Conservation (phyloP, 2,797 vertebrate genomes). For the Agapornis canus region DNA sequence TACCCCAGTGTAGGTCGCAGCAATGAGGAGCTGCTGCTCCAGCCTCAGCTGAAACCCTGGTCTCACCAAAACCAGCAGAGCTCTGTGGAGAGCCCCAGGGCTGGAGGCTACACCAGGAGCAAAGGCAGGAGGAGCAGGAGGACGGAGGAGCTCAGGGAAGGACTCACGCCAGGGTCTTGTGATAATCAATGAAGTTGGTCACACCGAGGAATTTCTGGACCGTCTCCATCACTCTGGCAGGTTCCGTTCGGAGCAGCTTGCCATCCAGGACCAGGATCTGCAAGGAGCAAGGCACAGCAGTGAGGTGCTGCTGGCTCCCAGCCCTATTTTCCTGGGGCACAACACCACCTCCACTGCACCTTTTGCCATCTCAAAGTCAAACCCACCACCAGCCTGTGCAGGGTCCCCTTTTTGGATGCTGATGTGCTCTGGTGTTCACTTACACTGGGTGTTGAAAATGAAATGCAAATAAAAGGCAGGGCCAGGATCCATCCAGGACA, state of each 20-base stretch:
- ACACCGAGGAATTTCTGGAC: constrained; percentile 95
- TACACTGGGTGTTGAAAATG: not conserved
- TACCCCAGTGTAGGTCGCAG: not conserved
- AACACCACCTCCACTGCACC: accelerated
- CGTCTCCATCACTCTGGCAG: constrained; percentile 93
- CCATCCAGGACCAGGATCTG: constrained; percentile 96
- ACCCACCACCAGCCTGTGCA: not conserved
- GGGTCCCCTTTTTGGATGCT: not conserved
- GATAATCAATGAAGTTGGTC: constrained; percentile 90
- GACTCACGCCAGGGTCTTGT: constrained; percentile 95
- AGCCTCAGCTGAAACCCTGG: not conserved
- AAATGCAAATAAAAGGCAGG: not conserved
- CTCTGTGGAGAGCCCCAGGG: not conserved
- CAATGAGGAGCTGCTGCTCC: not conserved
- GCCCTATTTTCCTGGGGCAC: not conserved
- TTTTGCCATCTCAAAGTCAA: not conserved
- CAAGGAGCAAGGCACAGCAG: not conserved
- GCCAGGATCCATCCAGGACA: not conserved
- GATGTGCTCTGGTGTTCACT: not conserved
- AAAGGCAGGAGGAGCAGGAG: not conserved
- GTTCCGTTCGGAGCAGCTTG: constrained; percentile 93
- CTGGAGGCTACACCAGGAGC: not conserved
- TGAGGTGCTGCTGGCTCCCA: not conserved
- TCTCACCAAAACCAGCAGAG: not conserved
- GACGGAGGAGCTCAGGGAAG: not conserved